Evolutionary conservation across 2,113 vertebrate species (phyloP), one percentile per base, ranked within the genome.

Genomic region (Gymnorhina tibicen): DNA sequence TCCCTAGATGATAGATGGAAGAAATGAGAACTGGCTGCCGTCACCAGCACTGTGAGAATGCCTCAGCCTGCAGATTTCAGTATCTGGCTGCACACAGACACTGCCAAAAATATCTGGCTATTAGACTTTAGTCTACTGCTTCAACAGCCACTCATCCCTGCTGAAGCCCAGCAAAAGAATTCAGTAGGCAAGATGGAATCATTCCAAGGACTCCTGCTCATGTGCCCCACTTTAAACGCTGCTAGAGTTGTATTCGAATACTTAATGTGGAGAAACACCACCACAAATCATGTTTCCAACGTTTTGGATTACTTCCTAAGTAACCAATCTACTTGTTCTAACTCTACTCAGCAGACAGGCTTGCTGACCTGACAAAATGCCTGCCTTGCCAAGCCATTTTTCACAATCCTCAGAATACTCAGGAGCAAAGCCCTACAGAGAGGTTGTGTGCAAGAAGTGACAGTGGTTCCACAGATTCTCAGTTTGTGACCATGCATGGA

Each of bases 401-500:
- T 66, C 62, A 73, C 35, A 18, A 1, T 33, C 35, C 41, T 44
- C 62, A 62, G 23, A 86, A 41, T 16, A 62, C 42, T 11, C 50
- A 46, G 44, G 26, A 46, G 32, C 42, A 80, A 26, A 67, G 50
- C 9, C 15, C 58, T 44, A 27, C 2, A 3, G 44, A 4, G 35
- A 69, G 55, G 23, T 52, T 2, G 0, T 6, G 59, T 18, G 66
- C 44, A 60, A 56, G n/a, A 55, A 39, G 15, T 14, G 23, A 79
- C 79, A 66, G 46, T 1, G 28, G 33, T 47, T 76, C 56, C 44
- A 70, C 15, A 42, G 78, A 46, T 35, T n/a, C 27, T 35, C 41
- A 19, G 30, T 28, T 47, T 1, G 1, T 47, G 77, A 44, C 9
- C 35, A 18, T 0, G 1, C 49, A 47, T 32, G 9, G 20, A 7